These are phyloP conservation scores for Palloptera scutellata DNA, from an alignment of 2,888 invertebrate genomes.

Conservation along the genomic window DNA sequence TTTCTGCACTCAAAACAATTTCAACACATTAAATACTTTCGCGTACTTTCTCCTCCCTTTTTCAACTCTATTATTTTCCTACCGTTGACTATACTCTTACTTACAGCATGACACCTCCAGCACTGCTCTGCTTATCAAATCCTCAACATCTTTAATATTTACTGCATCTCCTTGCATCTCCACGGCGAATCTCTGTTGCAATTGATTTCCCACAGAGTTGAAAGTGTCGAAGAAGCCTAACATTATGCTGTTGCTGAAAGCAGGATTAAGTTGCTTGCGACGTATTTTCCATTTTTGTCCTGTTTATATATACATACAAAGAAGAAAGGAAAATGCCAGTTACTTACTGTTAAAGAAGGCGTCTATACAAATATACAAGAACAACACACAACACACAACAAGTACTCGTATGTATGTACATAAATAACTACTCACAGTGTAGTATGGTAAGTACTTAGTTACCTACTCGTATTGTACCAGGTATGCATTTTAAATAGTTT, in stretches of 20 bases:
- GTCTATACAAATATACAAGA: too few species aligned
- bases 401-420: too few species aligned
- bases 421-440: too few species aligned
- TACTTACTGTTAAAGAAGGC: too few species aligned
- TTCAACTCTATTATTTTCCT: background rate
- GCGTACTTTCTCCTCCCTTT: background rate
- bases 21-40: too few species aligned
- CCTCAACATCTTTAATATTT: conserved; percentile 54
- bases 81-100: conserved; percentile 32
- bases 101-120: conserved; percentile 59
- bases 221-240: conserved; percentile 56
- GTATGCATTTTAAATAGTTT: too few species aligned
- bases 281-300: conserved; percentile 60
- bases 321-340: too few species aligned
- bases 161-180: conserved; percentile 45
- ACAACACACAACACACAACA: too few species aligned
- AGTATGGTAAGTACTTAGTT: too few species aligned
- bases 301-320: conserved; percentile 31
- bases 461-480: too few species aligned
- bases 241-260: conserved; percentile 57
- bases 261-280: conserved; percentile 59
- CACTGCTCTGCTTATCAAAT: conserved; percentile 58
- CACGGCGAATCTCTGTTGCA: conserved; percentile 48
- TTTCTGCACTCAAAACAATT: too few species aligned
- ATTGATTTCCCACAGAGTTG: conserved; percentile 55